Base-by-base conservation (phyloP, 2,113 vertebrate species). In the Pelecanoides urinatrix region DNA sequence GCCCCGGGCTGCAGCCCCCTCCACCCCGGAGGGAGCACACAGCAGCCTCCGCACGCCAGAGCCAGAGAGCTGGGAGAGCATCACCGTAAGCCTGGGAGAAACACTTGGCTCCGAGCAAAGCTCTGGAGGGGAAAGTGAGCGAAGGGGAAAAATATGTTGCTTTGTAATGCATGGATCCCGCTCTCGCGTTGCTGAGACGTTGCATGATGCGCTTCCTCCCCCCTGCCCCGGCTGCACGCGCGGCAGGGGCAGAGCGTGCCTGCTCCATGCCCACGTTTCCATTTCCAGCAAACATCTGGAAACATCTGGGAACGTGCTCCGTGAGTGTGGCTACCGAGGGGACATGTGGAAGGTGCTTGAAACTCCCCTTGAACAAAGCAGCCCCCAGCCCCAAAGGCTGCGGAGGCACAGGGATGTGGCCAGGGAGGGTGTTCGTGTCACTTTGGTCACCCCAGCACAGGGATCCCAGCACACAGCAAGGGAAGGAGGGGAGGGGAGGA, bases 121-220 rank as follows among this genome's bases (percentile, higher is more conserved):
- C 49, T 40, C 81, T 9, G 86, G 29, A 61, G 68, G 2, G 36
- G 92, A 72, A 93, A 90, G 49, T 96, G 96, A 97, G 92, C 40
- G 0, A 94, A 96, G 82, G 45, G 67, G 85, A 80, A 96, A 96
- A 96, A 47, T 88, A 97, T 92, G 71, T 61, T 49, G 44, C 82
- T 67, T 23, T 32, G 92, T 30, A 21, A 65, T 3, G 71, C 27
- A 22, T 0, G 21, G 73, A 36, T 72, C 52, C 70, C 0, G 16
- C 76, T 1, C 75, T 29, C 75, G 13, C 7, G 4, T 1, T 18
- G 44, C 79, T 5, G 63, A 27, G 70, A 63, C 32, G 87, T 45
- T n/a, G 55, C 10, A 0, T 3, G 49, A 25, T 29, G 90, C 4
- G 7, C 20, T 80, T 19, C 42, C n/a, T 15, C 17, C 38, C 44